Base-by-base conservation (phyloP, 2,888 invertebrate species). In the Lasioglossum pauxillum region DNA sequence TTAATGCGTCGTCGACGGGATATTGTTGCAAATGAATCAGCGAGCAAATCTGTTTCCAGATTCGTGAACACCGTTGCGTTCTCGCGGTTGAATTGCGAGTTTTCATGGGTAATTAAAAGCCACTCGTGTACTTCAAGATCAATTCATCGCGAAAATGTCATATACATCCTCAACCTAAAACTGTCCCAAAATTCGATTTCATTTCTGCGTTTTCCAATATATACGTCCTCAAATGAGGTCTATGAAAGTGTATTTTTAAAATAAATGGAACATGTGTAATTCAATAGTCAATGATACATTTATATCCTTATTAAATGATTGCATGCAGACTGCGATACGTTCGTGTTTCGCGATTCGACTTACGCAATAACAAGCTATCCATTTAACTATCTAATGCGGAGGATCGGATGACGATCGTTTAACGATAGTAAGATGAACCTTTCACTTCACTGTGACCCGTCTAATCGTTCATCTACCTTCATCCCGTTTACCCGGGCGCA, bases 291-390 rank as follows among this genome's bases (percentile, higher is more conserved):
- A 10, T 8, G 23, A 10, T n/a, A 7, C 7, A 23, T 53, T 0
- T 0, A 49, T 16, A 53, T 53, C 8, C 8, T 53, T 53, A 19
- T 8, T 3, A 12, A n/a, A 57, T 5, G 12, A 12, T 80, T 86
- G 80, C 76, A 80, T 57, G 80, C 82, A 64, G 71, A 82, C 74
- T 35, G 76, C 69, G 72, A 67, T 74, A 77, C 72, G 75, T 84
- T n/a, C 77, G 85, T 49, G 14, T 41, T 60, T 78, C 76, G 79
- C 75, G 84, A 87, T 87, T 49, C 74, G 57, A 82, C 79, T 89
- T 75, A 64, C 53, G 16, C 72, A 64, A 46, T 75, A 35, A 80
- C 82, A 60, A 81, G 53, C 75, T 69, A 31, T 57, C 75, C 71
- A 69, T 80, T 80, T 44, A 72, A 67, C 35, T 53, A 75, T 81